Evolutionary conservation across 2,888 invertebrate genomes (phyloP).

Genomic region (Torymus aiolomorphi): DNA sequence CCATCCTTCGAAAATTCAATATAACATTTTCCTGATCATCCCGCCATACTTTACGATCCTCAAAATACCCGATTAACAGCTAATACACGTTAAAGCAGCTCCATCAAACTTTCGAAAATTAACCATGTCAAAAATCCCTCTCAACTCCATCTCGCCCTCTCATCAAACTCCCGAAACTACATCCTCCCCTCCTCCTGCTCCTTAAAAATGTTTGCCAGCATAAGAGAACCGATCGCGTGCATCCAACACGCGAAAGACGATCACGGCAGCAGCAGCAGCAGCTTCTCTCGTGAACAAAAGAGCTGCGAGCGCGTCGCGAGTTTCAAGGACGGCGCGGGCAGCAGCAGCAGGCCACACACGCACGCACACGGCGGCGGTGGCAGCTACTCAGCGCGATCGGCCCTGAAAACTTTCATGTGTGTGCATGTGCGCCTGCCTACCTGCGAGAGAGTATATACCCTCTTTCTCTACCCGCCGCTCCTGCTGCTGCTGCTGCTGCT

Average conservation of each 20-base stretch:
- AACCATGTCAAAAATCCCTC: too few relatives aligned
- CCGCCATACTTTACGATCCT: too few relatives aligned
- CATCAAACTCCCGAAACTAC: too few relatives aligned
- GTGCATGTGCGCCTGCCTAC: background rate
- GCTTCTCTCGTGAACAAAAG: constrained; percentile 58
- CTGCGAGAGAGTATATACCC: background rate
- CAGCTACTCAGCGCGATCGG: constrained; percentile 19
- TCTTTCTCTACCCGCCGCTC: constrained; percentile 1
- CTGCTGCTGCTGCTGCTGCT: background rate
- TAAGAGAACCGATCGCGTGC: constrained; percentile 45
- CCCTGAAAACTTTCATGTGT: constrained; percentile 51
- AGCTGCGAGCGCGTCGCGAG: constrained; percentile 45
- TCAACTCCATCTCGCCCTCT: too few relatives aligned
- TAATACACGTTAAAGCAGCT: too few relatives aligned
- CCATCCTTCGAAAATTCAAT: too few relatives aligned
- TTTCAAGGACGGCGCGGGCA: constrained; percentile 42
- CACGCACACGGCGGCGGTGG: constrained; percentile 2
- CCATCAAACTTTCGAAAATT: too few relatives aligned
- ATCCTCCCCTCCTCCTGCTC: too few relatives aligned
- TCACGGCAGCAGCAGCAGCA: constrained; percentile 53
- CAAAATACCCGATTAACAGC: too few relatives aligned
- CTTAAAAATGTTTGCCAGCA: too few relatives aligned
- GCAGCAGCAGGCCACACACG: constrained; percentile 28
- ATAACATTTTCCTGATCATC: too few relatives aligned
- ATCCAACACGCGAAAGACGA: constrained; percentile 57